Evolutionary conservation across 1,140 invertebrate genomes (phyloP).

Genomic region (Mactra quadrangularis): DNA sequence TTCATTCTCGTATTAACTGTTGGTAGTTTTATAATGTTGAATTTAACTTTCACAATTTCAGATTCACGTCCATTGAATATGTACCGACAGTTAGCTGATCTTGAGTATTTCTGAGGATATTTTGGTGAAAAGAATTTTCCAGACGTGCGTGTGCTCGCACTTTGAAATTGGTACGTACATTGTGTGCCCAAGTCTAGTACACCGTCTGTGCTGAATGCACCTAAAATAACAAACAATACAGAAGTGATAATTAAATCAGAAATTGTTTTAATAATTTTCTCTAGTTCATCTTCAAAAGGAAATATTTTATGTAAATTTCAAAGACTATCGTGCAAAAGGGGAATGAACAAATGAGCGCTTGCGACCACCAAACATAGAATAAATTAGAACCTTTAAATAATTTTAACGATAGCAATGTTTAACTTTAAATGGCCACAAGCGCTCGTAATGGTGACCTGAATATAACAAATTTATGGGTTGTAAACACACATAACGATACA

Average conservation of each 20-base stretch:
- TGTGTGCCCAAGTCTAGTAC: constrained; percentile 32
- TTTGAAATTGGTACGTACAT: constrained; percentile 47
- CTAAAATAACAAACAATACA: constrained; percentile 7
- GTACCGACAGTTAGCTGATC: constrained; percentile 44
- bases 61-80: constrained; percentile 50
- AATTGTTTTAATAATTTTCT: neutral
- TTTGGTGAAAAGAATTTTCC: constrained; percentile 56
- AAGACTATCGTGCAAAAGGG: too few relatives aligned
- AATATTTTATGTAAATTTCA: neutral
- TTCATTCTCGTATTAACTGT: neutral
- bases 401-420: too few relatives aligned
- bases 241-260: neutral
- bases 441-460: too few relatives aligned
- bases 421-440: too few relatives aligned
- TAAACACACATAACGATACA: too few relatives aligned
- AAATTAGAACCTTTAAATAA: too few relatives aligned
- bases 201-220: constrained; percentile 50
- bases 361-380: too few relatives aligned
- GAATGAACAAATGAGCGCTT: too few relatives aligned
- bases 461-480: too few relatives aligned
- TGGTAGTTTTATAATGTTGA: constrained; percentile 40
- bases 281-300: too few relatives aligned
- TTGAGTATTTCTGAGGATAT: constrained; percentile 55
- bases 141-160: constrained; percentile 21
- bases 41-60: constrained; percentile 41